Conservation (phyloP, 2,113 vertebrate genomes). For the Prietella phreatophila region DNA sequence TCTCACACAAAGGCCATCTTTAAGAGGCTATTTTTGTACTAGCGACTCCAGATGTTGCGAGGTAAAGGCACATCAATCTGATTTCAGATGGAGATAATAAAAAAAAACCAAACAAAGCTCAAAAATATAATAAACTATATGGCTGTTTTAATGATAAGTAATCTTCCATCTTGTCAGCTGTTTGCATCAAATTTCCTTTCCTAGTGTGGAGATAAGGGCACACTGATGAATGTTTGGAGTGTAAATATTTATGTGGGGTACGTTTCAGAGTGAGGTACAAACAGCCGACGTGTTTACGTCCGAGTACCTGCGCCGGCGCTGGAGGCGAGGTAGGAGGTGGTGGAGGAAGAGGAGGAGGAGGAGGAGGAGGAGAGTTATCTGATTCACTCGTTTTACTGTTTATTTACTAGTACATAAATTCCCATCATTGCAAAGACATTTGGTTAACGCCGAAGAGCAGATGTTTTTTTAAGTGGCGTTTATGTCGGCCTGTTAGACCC, state of each 20-base stretch:
- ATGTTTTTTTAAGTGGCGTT: constrained; percentile 69
- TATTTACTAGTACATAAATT: constrained; percentile 65
- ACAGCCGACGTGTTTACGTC: constrained; percentile 44
- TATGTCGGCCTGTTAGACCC: constrained; percentile 60
- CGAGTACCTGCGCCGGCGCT: background rate
- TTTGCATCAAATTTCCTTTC: constrained; percentile 59
- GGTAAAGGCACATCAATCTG: background rate
- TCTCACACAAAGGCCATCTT: background rate
- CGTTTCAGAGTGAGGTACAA: constrained; percentile 64
- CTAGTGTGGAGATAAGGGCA: constrained; percentile 57
- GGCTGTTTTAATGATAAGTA: background rate
- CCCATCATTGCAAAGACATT: constrained; percentile 65
- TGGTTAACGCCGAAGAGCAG: constrained; percentile 69
- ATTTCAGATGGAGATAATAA: background rate
- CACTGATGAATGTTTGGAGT: constrained; percentile 69
- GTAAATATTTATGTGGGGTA: constrained; percentile 69
- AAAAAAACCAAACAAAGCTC: background rate
- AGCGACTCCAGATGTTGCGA: background rate
- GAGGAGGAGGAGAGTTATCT: constrained; percentile 33
- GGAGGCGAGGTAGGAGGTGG: background rate
- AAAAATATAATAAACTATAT: background rate
- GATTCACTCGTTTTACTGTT: constrained; percentile 49
- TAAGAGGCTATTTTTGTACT: background rate
- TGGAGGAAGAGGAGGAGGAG: background rate
- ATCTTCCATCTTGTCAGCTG: constrained; percentile 37